These are phyloP conservation scores for Coelinius sp. DNA, from an alignment of 2,888 invertebrate species.

Conservation along the genomic window DNA sequence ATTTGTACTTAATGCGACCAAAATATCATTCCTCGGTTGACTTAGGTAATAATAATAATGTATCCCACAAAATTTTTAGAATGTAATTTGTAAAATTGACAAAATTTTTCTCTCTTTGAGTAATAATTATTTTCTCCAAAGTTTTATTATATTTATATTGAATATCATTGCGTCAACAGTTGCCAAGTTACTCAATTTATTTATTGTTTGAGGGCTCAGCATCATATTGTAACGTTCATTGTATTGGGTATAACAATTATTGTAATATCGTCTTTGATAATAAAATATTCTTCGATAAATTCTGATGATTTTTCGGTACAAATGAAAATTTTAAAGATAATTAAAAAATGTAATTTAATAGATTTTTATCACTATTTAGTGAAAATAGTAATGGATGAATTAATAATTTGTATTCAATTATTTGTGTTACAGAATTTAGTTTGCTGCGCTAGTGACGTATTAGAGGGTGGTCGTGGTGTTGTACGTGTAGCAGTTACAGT, in stretches of 20 bases:
- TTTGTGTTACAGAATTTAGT: constrained; percentile 83
- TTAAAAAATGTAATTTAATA: not conserved
- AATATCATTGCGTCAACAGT: not conserved
- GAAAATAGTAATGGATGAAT: no score
- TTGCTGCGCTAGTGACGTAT: constrained; percentile 92
- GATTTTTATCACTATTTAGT: no score
- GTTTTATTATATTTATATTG: not conserved
- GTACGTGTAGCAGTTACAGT: constrained; percentile 92
- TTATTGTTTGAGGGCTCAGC: constrained; percentile 39
- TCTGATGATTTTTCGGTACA: not conserved
- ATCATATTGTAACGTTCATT: constrained; percentile 47
- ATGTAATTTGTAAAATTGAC: not conserved
- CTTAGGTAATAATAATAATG: not conserved
- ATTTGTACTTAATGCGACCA: not conserved
- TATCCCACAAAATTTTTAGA: not conserved
- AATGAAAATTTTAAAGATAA: not conserved
- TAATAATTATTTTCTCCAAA: constrained; percentile 30
- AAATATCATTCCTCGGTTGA: constrained; percentile 12
- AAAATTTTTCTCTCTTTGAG: not conserved
- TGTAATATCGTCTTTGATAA: constrained; percentile 62
- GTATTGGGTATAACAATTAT: constrained; percentile 50
- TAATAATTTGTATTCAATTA: constrained; percentile 30
- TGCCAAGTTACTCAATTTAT: not conserved
- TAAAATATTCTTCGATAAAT: constrained; percentile 59
- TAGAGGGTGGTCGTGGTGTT: constrained; percentile 90